Conservation (phyloP, 2,888 invertebrate genomes). For the Cataglyphis cursor region DNA sequence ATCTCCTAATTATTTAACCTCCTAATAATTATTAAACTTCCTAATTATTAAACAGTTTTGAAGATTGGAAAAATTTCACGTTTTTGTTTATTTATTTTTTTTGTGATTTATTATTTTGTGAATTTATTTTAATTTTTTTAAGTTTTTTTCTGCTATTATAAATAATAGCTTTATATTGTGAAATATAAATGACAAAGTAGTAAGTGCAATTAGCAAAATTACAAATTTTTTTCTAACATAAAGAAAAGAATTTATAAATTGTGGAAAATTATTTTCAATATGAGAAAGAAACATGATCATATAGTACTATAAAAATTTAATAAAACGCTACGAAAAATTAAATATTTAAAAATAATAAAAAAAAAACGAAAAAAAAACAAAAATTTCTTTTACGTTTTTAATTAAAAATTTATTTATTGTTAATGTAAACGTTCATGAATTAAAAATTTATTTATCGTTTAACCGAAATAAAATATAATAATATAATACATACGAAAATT, state of each 20-base stretch:
- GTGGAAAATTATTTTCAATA: neutral
- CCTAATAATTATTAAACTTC: neutral
- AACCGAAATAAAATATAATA: neutral
- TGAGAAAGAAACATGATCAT: neutral
- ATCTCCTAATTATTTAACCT: neutral
- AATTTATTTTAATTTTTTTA: neutral
- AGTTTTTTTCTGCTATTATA: neutral
- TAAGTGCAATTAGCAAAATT: constrained; percentile 1
- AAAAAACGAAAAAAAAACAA: too few relatives aligned
- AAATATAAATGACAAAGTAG: neutral
- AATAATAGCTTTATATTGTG: neutral
- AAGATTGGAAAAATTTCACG: neutral
- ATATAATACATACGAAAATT: neutral
- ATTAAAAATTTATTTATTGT: neutral
- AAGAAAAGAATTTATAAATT: constrained; percentile 2
- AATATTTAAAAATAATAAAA: neutral
- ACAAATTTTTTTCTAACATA: neutral
- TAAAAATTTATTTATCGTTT: neutral
- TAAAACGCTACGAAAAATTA: neutral
- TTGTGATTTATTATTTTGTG: too few relatives aligned
- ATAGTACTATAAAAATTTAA: neutral
- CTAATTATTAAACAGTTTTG: neutral
- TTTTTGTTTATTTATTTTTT: neutral
- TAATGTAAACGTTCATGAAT: neutral
- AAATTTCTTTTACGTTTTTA: neutral